Percentiles rank a stretch among this genome's conserved stretches.
Conservation (phyloP, 2,888 invertebrate genomes). For the Tenthredo amoena region DNA sequence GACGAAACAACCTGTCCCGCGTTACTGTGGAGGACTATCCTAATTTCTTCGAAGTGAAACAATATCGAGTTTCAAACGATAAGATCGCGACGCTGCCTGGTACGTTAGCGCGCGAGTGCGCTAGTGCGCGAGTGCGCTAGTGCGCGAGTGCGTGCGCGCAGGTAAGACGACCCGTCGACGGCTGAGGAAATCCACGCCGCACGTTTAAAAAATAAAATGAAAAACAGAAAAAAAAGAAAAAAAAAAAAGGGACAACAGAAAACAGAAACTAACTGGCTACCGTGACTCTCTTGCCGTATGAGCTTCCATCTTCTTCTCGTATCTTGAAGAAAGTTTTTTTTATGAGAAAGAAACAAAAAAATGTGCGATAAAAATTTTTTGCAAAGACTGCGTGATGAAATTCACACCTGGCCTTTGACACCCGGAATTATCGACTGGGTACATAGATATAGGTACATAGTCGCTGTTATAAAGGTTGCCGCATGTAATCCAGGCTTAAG, state of each 20-base stretch:
- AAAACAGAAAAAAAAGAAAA: background rate
- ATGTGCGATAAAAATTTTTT: no score
- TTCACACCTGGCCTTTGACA: background rate
- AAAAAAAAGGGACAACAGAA: background rate
- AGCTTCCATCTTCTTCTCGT: background rate
- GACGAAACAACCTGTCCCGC: conserved; percentile 33
- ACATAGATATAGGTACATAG: background rate
- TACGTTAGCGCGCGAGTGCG: background rate
- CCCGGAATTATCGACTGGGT: background rate
- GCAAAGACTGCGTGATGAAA: no score
- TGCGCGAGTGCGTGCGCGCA: conserved; percentile 3
- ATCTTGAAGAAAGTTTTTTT: background rate
- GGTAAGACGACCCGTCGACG: conserved; percentile 21
- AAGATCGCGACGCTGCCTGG: conserved; percentile 66
- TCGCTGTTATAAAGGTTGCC: background rate
- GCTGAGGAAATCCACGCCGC: conserved; percentile 18
- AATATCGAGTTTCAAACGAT: conserved; percentile 77
- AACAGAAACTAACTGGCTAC: conserved; percentile 34
- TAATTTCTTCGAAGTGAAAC: conserved; percentile 76
- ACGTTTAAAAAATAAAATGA: background rate
- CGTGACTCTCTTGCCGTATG: background rate
- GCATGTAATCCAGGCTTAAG: conserved; percentile 18
- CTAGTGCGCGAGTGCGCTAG: background rate
- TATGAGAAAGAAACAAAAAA: no score
- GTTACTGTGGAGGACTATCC: conserved; percentile 59